phyloP scores from a whole-genome alignment of 2,797 vertebrate genomes.

The Acomys russatus region DNA sequence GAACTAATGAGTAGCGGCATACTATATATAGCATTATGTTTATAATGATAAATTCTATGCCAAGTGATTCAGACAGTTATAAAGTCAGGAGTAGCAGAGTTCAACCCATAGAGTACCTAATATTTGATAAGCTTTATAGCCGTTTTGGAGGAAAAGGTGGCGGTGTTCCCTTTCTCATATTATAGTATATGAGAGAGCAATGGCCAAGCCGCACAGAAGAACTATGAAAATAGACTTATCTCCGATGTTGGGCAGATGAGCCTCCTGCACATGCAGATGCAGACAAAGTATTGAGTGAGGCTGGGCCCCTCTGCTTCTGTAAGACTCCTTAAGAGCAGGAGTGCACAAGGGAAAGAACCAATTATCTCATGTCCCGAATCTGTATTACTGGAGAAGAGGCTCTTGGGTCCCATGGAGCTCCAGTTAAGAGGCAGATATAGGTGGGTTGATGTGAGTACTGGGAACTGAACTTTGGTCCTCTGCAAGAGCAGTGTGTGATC shows the following conservation, averaged over 20 bases:
- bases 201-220: background rate
- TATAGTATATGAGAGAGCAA: background rate
- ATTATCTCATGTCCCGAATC: background rate
- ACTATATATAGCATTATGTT: background rate
- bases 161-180: background rate
- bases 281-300: background rate
- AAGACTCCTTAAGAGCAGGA: background rate
- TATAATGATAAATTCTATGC: background rate
- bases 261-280: background rate
- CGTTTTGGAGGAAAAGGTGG: background rate
- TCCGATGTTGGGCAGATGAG: background rate
- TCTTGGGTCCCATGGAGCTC: background rate
- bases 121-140: background rate
- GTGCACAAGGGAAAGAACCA: background rate
- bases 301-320: background rate
- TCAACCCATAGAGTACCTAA: background rate
- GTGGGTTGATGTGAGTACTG: background rate
- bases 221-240: background rate
- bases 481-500: background rate
- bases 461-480: background rate
- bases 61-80: background rate
- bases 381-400: background rate
- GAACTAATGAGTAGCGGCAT: conserved; percentile 14
- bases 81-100: background rate
- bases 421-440: background rate